Evolutionary conservation across 2,113 vertebrate species (phyloP).

Genomic region (Tetrao urogallus): DNA sequence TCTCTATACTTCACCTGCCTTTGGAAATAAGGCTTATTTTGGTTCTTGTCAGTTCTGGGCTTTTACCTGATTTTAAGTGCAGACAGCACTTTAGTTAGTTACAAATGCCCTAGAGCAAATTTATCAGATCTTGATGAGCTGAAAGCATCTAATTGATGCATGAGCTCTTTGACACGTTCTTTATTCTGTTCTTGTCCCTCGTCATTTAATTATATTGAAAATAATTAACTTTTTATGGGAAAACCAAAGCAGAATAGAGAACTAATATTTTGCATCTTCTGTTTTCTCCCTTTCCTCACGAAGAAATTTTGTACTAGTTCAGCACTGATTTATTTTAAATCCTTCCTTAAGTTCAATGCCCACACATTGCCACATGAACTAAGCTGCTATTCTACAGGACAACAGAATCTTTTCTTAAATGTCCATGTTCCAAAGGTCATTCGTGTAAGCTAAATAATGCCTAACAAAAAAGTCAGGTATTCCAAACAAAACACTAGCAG

Average conservation of each 20-base stretch:
- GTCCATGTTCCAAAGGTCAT: not conserved
- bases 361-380: not conserved
- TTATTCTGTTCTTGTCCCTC: not conserved
- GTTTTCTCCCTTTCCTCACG: not conserved
- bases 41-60: not conserved
- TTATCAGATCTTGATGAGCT: not conserved
- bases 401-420: not conserved
- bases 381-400: not conserved
- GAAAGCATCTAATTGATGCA: not conserved
- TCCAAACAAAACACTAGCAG: not conserved
- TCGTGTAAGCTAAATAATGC: not conserved
- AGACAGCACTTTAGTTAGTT: not conserved
- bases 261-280: not conserved
- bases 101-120: slow-evolving; percentile 1
- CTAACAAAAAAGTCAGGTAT: not conserved
- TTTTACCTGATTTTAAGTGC: slow-evolving; percentile 19
- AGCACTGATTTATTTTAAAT: not conserved
- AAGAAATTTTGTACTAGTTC: not conserved
- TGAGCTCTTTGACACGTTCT: slow-evolving; percentile 12
- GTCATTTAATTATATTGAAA: not conserved
- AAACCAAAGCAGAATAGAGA: not conserved
- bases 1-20: slow-evolving; percentile 20
- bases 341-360: not conserved
- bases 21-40: slow-evolving; percentile 2
- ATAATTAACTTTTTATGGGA: not conserved